Base-by-base conservation (phyloP, 2,888 invertebrate genomes). In the Cheilosia soror region DNA sequence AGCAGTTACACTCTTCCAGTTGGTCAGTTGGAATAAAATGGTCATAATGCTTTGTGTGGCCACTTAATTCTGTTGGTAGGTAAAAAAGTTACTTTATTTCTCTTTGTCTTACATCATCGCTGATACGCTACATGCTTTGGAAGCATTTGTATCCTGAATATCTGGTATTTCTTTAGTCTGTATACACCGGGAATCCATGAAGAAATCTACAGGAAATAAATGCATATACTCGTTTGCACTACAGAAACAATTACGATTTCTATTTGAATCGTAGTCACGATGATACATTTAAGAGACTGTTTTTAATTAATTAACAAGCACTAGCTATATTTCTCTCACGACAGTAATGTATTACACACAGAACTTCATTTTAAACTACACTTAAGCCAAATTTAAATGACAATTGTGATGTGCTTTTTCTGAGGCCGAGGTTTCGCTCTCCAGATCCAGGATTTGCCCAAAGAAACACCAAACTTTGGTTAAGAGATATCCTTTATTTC, bases 111-210 rank as follows among this genome's bases (percentile, higher is more conserved):
- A 51, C 27, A 27, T 51, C 13, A 51, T 5, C 11, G 51, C 51
- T 27, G 27, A 27, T 27, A 51, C 20, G 9, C 25, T 51, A 13
- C 11, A 27, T 27, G 51, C 27, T 11, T 13, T 27, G 27, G 4
- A 51, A 27, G 27, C 6, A 51, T 51, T 25, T 20, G 40, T 40
- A 60, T 62, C 44, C 29, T 47, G 44, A 47, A 15, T 31, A 29
- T 31, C 29, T 62, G 29, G 27, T 33, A 44, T 44, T 44, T 44
- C 29, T 29, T 44, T n/a, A 2, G 4, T n/a, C 2, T 47, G 29
- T 7, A 20, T 47, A 15, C 47, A 15, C 47, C 15, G 20, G 15
- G 47, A 47, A 47, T 47, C 47, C 7, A 5, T 47, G 9, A 9
- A 2, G 20, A 7, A 15, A 7, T 47, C 47, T 47, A 4, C 7